These are phyloP conservation scores for Cydia strobilella DNA, from an alignment of 1,140 invertebrate genomes.

Conservation along the genomic window DNA sequence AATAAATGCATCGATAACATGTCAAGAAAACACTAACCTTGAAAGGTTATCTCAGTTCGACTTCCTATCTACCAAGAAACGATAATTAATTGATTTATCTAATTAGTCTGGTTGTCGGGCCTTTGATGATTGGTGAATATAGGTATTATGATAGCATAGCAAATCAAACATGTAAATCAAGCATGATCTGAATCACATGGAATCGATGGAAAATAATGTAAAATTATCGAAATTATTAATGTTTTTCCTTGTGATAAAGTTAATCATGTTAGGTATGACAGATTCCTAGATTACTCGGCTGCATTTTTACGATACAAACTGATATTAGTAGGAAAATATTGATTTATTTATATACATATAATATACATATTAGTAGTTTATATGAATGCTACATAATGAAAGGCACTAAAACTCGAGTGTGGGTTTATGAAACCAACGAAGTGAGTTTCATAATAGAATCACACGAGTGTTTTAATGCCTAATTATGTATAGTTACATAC, in stretches of 20 bases:
- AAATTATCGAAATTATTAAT: constrained; percentile 7
- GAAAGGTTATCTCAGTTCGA: neutral
- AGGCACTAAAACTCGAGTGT: no score
- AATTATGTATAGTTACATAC: no score
- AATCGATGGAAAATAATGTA: neutral
- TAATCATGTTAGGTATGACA: neutral
- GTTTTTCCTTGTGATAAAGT: neutral
- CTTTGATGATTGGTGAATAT: constrained; percentile 5
- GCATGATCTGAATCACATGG: neutral
- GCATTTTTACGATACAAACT: neutral
- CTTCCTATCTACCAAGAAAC: neutral
- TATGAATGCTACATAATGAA: no score
- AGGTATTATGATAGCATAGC: neutral
- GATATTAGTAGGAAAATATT: neutral
- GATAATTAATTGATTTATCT: constrained; percentile 1
- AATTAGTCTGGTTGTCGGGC: neutral
- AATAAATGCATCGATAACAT: neutral
- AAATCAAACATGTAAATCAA: constrained; percentile 3
- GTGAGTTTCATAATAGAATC: no score
- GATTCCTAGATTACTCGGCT: neutral
- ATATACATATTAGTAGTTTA: no score
- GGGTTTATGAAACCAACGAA: no score
- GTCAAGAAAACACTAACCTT: neutral
- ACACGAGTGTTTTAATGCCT: no score
- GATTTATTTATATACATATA: no score